Percentiles rank a stretch among this genome's conserved stretches.
Conservation (phyloP, 37 sponge, comb jelly and placozoan genomes). For the Amphimedon queenslandica region DNA sequence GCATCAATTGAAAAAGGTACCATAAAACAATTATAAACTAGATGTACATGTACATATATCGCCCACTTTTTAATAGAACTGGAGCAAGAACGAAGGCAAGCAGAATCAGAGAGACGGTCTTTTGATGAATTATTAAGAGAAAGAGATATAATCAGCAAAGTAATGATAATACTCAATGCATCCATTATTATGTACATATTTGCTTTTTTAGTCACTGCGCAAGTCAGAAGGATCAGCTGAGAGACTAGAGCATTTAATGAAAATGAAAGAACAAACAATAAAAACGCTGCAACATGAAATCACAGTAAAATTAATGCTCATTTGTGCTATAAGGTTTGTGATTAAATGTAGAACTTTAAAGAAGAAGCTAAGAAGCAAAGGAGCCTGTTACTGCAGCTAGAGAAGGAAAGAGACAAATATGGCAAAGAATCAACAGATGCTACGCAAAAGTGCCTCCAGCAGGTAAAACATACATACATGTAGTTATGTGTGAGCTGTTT, state of each 20-base stretch:
- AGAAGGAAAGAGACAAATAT: conserved; percentile 93
- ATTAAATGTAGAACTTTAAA: conserved; percentile 67
- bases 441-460: conserved; percentile 67
- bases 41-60: no score
- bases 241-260: conserved; percentile 80
- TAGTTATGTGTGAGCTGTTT: no score
- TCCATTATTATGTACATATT: neutral
- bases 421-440: conserved; percentile 91
- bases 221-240: conserved; percentile 84
- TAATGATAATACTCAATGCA: no score
- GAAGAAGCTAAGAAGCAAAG: conserved; percentile 96
- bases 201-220: conserved; percentile 46
- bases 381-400: conserved; percentile 74
- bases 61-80: conserved; percentile 68
- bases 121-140: conserved; percentile 86
- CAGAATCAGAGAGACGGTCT: conserved; percentile 73
- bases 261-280: conserved; percentile 82
- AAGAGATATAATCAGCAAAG: conserved; percentile 89
- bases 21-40: no score
- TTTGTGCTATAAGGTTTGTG: neutral
- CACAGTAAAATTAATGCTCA: conserved; percentile 37
- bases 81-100: conserved; percentile 67
- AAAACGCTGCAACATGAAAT: conserved; percentile 90
- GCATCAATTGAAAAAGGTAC: conserved; percentile 88
- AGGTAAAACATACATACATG: conserved; percentile 19